Base-by-base conservation (phyloP, 2,113 vertebrate species). In the Thunnus maccoyii region DNA sequence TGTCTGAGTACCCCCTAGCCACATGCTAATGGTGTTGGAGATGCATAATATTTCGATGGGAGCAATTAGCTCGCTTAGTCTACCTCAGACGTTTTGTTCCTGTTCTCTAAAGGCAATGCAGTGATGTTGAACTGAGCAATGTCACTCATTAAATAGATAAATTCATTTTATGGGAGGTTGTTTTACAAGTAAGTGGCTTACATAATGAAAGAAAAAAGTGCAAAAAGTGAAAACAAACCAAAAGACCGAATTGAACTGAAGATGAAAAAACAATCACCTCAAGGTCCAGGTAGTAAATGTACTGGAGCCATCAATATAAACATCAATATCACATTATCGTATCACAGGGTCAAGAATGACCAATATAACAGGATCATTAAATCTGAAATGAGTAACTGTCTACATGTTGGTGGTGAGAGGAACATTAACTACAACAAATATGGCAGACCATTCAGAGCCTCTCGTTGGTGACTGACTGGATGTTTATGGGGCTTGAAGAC, bases 1-100 rank as follows among this genome's bases (percentile, higher is more conserved):
- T 77, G 68, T 72, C 71, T 67, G 77, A 72, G 62, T 17, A 47
- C 25, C n/a, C 18, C 14, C 20, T 13, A 51, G 60, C 56, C 32
- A 55, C 30, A 22, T 4, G 12, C 14, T 50, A 67, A 56, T 61
- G 17, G 44, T 41, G 16, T 17, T 47, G 32, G 13, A 15, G 25
- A 20, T 72, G 16, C 1, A 0, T 52, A 20, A 72, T 72, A 54
- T 22, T 46, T 32, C 2, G 12, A 60, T 36, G 13, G 30, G 52
- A 54, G 64, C 58, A 82, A 75, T 74, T 78, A 50, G 25, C 4
- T 55, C 0, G 6, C 57, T 68, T 61, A 3, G 46, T 71, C 36
- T 47, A n/a, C 22, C 61, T 56, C 18, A 6, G 27, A 61, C 8
- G 20, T 46, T 57, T 48, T 70, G 44, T 47, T 36, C 9, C 14